Conservation (phyloP, 2,113 vertebrate species). For the Lichenostomus cassidix region DNA sequence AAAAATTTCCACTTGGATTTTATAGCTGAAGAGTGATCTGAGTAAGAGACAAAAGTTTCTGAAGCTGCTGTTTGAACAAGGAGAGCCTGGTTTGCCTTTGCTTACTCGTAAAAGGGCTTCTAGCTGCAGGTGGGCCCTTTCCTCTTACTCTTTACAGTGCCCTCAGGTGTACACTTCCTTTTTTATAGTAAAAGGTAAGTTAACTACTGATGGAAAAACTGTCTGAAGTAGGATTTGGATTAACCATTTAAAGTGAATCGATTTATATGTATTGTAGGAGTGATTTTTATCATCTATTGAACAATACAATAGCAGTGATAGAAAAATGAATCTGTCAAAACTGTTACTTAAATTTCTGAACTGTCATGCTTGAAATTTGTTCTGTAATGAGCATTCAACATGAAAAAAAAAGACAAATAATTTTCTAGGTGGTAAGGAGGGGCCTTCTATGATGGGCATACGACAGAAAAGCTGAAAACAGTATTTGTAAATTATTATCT, state of each 20-base stretch:
- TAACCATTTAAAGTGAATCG: background rate
- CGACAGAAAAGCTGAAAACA: background rate
- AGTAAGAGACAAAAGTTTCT: background rate
- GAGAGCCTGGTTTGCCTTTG: background rate
- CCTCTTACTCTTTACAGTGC: background rate
- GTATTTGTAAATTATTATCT: background rate
- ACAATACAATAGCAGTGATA: background rate
- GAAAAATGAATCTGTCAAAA: constrained; percentile 1
- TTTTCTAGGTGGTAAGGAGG: background rate
- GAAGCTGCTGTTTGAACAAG: background rate
- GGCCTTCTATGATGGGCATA: background rate
- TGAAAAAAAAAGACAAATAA: background rate
- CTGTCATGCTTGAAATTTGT: background rate
- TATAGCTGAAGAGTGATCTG: background rate
- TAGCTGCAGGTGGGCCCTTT: background rate
- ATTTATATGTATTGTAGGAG: background rate
- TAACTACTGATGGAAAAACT: background rate
- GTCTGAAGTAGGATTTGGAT: background rate
- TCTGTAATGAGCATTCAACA: background rate
- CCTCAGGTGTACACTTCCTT: background rate
- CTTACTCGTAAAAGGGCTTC: background rate
- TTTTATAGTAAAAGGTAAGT: background rate
- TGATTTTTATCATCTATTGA: background rate
- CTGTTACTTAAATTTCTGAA: background rate
- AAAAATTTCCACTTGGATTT: background rate